phyloP scores from a whole-genome alignment of 2,797 vertebrate species.

The Sylvilagus floridanus region DNA sequence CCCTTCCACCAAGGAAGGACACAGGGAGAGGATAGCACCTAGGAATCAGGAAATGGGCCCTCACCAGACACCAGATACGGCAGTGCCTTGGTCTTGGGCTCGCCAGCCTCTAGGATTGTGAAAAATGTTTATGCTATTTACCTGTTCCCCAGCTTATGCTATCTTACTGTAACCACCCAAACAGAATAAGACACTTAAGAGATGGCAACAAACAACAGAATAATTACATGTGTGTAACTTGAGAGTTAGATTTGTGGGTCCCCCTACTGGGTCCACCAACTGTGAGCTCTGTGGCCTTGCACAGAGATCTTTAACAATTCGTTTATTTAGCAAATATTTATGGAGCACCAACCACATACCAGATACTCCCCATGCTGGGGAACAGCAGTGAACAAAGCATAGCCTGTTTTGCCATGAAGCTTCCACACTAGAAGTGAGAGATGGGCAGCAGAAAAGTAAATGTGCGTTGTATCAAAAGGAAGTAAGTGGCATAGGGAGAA shows the following conservation, averaged over 20 bases:
- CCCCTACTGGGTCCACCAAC: neutral
- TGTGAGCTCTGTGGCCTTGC: neutral
- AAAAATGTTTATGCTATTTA: conserved; percentile 13
- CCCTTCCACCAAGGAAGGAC: neutral
- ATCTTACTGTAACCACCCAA: neutral
- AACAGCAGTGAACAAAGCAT: neutral
- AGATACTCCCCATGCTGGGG: conserved; percentile 45
- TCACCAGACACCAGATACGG: neutral
- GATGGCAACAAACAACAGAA: neutral
- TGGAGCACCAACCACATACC: neutral
- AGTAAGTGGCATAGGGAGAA: neutral
- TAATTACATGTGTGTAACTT: neutral
- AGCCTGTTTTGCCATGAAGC: neutral
- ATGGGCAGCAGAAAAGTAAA: neutral
- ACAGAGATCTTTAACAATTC: conserved; percentile 6
- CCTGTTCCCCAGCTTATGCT: neutral
- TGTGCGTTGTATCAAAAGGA: neutral
- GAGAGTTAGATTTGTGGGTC: neutral
- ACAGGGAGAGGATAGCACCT: neutral
- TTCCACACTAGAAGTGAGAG: neutral
- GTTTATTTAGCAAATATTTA: conserved; percentile 49
- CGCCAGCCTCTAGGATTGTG: neutral
- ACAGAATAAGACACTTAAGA: neutral
- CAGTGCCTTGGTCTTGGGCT: neutral
- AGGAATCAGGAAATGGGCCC: neutral